These are phyloP conservation scores for Takifugu flavidus DNA, from an alignment of 2,113 vertebrate species.

Conservation along the genomic window DNA sequence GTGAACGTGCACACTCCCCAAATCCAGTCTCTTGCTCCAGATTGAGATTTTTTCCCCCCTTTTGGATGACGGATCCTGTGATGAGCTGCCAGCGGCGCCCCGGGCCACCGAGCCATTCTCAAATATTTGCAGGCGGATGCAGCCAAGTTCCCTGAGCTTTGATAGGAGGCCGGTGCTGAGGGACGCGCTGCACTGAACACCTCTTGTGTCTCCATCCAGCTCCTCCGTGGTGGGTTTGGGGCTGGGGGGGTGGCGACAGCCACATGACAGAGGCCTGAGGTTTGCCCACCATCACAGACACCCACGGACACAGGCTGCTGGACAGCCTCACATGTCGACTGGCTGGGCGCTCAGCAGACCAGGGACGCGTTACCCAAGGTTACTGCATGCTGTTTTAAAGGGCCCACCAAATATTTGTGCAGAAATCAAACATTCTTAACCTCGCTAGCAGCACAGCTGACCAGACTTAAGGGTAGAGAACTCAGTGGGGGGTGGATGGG, in stretches of 20 bases:
- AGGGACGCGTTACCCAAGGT: neutral
- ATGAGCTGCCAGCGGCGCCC: constrained; percentile 50
- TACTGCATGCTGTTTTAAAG: no score
- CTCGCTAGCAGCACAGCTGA: no score
- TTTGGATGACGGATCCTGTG: constrained; percentile 48
- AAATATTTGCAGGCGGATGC: constrained; percentile 60
- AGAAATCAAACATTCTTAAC: no score
- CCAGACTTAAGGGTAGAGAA: no score
- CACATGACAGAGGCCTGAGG: constrained; percentile 46
- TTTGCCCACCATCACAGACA: constrained; percentile 24
- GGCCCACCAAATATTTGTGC: no score
- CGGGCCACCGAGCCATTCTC: constrained; percentile 36
- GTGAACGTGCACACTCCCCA: constrained; percentile 39
- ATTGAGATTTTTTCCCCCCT: constrained; percentile 19
- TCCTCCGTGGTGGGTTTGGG: constrained; percentile 28
- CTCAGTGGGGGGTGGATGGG: no score
- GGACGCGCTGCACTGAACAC: constrained; percentile 30
- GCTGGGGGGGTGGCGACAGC: constrained; percentile 32
- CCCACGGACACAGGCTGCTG: constrained; percentile 17
- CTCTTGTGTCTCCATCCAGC: constrained; percentile 37
- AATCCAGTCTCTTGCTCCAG: constrained; percentile 20
- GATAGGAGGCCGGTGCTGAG: constrained; percentile 35
- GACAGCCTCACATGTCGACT: constrained; percentile 14
- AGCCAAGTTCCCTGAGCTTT: constrained; percentile 60
- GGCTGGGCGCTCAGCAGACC: neutral